Percentiles rank a stretch among this genome's conserved stretches.
These are phyloP conservation scores for Calliphora vomitoria DNA, from an alignment of 2,888 invertebrate genomes.

Conservation along the genomic window DNA sequence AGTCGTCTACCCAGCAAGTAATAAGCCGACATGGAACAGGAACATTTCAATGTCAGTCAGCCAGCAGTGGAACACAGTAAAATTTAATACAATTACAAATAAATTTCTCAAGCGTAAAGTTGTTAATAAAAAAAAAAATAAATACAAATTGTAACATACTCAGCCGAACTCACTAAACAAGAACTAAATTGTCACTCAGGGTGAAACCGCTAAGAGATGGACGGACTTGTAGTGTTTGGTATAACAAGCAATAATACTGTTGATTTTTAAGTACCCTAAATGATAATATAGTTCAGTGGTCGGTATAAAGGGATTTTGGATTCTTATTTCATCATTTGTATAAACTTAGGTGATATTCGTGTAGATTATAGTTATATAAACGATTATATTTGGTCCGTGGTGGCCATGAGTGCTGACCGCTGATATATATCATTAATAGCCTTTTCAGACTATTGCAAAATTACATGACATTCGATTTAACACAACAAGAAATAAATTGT, in stretches of 20 bases:
- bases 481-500: too few relatives aligned
- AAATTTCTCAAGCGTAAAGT: slow-evolving; percentile 71
- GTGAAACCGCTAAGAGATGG: slow-evolving; percentile 56
- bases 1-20: slow-evolving; percentile 18
- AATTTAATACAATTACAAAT: slow-evolving; percentile 22
- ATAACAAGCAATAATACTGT: too few relatives aligned
- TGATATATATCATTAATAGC: too few relatives aligned
- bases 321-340: too few relatives aligned
- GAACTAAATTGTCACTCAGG: slow-evolving; percentile 71
- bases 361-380: too few relatives aligned
- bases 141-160: slow-evolving; percentile 37
- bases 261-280: too few relatives aligned
- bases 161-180: slow-evolving; percentile 52
- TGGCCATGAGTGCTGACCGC: too few relatives aligned
- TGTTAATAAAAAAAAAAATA: slow-evolving; percentile 56
- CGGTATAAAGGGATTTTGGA: neutral
- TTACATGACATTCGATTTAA: too few relatives aligned
- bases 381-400: too few relatives aligned
- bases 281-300: too few relatives aligned
- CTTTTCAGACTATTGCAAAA: too few relatives aligned
- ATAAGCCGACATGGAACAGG: slow-evolving; percentile 64
- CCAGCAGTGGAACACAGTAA: slow-evolving; percentile 32
- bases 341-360: too few relatives aligned
- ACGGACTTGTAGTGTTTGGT: slow-evolving; percentile 37
- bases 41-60: slow-evolving; percentile 71